Percentiles rank a stretch among this genome's conserved stretches.
Evolutionary conservation across 2,888 invertebrate species (phyloP).

Genomic region (Aphrophora alni): DNA sequence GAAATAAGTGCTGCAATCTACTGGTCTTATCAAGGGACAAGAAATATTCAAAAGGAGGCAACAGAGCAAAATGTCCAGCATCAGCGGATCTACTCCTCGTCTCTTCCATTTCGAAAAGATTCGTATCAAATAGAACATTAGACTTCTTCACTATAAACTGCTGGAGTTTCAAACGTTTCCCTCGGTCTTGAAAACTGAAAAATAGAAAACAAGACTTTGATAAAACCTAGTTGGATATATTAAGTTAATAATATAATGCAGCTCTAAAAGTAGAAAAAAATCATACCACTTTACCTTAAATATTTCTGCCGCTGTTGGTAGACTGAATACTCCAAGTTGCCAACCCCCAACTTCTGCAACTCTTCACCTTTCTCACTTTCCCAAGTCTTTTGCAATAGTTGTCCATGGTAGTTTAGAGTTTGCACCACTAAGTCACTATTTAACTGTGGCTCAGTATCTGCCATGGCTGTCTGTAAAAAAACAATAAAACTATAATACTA

Average conservation of each 20-base stretch:
- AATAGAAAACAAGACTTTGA: no score
- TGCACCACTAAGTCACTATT: conserved; percentile 68
- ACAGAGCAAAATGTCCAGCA: conserved; percentile 71
- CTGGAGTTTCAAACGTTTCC: conserved; percentile 81
- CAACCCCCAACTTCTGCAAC: conserved; percentile 67
- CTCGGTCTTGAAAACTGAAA: conserved; percentile 76
- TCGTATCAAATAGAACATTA: conserved; percentile 71
- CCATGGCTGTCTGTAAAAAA: not conserved
- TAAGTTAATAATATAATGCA: no score
- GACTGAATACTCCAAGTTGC: conserved; percentile 72
- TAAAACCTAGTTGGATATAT: no score
- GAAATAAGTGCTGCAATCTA: conserved; percentile 79
- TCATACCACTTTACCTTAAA: conserved; percentile 62
- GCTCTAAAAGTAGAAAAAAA: no score
- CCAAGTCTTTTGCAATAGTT: conserved; percentile 87
- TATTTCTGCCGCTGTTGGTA: conserved; percentile 82
- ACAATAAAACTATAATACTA: not conserved
- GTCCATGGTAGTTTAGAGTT: conserved; percentile 84
- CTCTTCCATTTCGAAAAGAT: conserved; percentile 58
- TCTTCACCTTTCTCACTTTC: conserved; percentile 84
- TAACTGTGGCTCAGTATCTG: conserved; percentile 49
- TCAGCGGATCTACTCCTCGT: conserved; percentile 62
- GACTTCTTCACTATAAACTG: conserved; percentile 89
- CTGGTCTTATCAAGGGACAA: conserved; percentile 79
- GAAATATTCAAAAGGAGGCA: conserved; percentile 88